A percentile compares a stretch with the other conserved stretches of the same genome.
Evolutionary conservation across 2,888 invertebrate species (phyloP).

Genomic region (Ormia ochracea): DNA sequence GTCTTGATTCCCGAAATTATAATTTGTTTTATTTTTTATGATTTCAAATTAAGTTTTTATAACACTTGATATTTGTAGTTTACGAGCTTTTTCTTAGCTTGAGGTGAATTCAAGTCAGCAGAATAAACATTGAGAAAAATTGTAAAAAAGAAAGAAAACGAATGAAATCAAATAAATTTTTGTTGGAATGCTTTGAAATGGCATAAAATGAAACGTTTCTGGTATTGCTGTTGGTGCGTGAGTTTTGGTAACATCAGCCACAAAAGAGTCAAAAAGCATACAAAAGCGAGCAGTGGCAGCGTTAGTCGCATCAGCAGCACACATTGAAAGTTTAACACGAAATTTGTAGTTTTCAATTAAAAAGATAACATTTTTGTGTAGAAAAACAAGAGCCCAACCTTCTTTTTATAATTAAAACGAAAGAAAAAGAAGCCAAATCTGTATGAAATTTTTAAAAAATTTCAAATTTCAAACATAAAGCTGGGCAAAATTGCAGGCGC

Average conservation of each 20-base stretch:
- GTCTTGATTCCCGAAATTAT: constrained; percentile 34
- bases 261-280: neutral
- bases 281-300: neutral
- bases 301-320: constrained; percentile 25
- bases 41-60: constrained; percentile 55
- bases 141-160: neutral
- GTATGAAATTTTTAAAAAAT: constrained; percentile 17
- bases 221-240: constrained; percentile 44
- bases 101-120: constrained; percentile 29
- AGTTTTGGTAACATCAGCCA: constrained; percentile 17
- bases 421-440: constrained; percentile 44
- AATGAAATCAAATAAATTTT: neutral
- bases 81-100: constrained; percentile 24
- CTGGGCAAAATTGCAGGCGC: too few relatives aligned
- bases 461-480: constrained; percentile 23
- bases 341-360: constrained; percentile 63
- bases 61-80: constrained; percentile 28
- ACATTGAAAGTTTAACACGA: constrained; percentile 58
- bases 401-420: constrained; percentile 62
- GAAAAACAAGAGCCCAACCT: constrained; percentile 62
- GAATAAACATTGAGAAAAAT: neutral
- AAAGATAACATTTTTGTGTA: constrained; percentile 59
- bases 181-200: neutral
- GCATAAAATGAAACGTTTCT: too few relatives aligned
- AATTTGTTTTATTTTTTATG: constrained; percentile 45